Base-by-base conservation (phyloP, 2,888 invertebrate genomes). In the Drosophila meridionalis region DNA sequence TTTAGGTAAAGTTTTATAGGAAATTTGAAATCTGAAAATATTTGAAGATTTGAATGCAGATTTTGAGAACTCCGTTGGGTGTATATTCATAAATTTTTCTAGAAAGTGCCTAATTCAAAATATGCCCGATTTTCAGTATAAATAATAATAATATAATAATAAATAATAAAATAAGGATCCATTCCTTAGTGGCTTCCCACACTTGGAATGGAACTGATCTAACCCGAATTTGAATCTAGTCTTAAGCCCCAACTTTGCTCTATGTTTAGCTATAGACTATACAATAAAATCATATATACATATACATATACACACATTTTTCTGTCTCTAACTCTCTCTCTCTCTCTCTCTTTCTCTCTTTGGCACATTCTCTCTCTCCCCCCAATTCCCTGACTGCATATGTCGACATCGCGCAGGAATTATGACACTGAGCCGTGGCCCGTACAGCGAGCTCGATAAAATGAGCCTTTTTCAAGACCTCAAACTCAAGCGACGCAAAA, bases 401-500 rank as follows among this genome's bases (percentile, higher is more conserved):
- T 30, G 6, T 42, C 30, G 28, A n/a, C 50, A 2, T 58, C 67
- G 12, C 48, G 48, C n/a, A 97, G 97, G 97, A 97, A 97, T 97
- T 97, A 97, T 97, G 97, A 97, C 97, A 97, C 97, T 97, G 96
- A 97, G 97, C 96, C 97, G 97, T 96, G 96, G 97, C 95, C 97
- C 97, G 96, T 97, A 97, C 96, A 93, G 93, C 95, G 97, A 97
- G 96, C 97, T 97, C 95, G 97, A 97, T 97, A 97, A 97, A 95
- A 98, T 98, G 98, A 98, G 98, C 97, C 97, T 98, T 95, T 98
- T 98, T 95, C 98, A 98, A 96, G 98, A 98, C 95, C 96, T 98
- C 95, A 98, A 98, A 95, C 95, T 98, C 94, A 98, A 98, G 96
- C 96, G 98, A 95, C 97, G 98, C 95, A 98, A 98, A 96, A 97